Conservation (phyloP, 2,113 vertebrate species). For the Oceanodroma tethys region DNA sequence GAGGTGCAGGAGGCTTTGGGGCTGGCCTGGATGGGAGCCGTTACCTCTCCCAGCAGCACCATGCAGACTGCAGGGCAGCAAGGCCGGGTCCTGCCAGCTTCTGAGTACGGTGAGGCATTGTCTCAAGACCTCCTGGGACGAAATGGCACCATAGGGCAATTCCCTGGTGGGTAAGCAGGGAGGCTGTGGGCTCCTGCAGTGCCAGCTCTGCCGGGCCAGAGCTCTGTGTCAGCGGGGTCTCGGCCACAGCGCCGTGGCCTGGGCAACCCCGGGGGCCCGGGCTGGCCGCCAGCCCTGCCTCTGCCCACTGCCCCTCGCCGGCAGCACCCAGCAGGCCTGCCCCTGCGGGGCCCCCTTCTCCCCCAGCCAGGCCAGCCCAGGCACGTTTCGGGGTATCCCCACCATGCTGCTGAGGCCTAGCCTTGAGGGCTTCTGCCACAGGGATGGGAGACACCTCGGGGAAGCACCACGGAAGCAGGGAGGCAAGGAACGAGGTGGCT, state of each 20-base stretch:
- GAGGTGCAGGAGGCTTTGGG: not conserved
- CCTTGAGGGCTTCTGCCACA: not conserved
- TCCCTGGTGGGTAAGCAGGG: not conserved
- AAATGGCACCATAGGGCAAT: not conserved
- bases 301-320: not conserved
- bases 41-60: not conserved
- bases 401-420: too few species aligned
- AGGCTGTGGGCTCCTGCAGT: not conserved
- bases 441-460: not conserved
- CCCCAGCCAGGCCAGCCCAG: not conserved
- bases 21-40: not conserved
- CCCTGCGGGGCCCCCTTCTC: not conserved
- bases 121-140: not conserved
- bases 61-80: not conserved
- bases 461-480: not conserved
- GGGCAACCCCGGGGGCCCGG: not conserved
- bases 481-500: too few species aligned
- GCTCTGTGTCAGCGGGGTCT: not conserved
- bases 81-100: not conserved
- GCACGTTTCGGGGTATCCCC: not conserved
- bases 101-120: accelerated
- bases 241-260: not conserved
- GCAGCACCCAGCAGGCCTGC: not conserved
- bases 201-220: not conserved
- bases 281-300: not conserved